These are phyloP conservation scores for Potamarius usumacintae DNA, from an alignment of 2,113 vertebrate species.

Conservation along the genomic window DNA sequence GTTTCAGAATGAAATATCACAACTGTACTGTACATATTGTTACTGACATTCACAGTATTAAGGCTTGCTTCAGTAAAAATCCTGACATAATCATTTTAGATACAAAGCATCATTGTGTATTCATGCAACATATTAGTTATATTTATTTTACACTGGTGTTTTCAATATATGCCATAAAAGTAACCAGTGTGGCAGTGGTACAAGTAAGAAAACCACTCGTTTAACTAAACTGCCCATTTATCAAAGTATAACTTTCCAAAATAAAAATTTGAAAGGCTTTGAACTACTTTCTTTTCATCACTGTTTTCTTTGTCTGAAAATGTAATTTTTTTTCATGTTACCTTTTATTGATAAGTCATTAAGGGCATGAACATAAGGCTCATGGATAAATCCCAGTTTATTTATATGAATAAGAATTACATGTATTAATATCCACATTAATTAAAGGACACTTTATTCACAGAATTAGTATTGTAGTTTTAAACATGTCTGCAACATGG, in stretches of 20 bases:
- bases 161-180: background rate
- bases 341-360: background rate
- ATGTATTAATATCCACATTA: background rate
- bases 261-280: background rate
- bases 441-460: background rate
- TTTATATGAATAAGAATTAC: background rate
- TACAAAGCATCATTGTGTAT: conserved; percentile 7
- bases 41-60: conserved; percentile 5
- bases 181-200: background rate
- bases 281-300: background rate
- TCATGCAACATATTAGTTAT: background rate
- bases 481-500: background rate
- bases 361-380: background rate
- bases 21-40: background rate
- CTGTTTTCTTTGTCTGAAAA: conserved; percentile 1
- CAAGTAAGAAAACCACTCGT: conserved; percentile 5
- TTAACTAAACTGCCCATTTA: background rate
- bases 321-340: background rate
- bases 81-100: background rate
- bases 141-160: conserved; percentile 11
- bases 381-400: background rate
- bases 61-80: background rate
- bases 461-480: background rate
- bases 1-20: background rate
- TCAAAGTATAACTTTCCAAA: background rate